These are phyloP conservation scores for Leucophenga varia DNA, from an alignment of 1,140 invertebrate species.

Conservation along the genomic window DNA sequence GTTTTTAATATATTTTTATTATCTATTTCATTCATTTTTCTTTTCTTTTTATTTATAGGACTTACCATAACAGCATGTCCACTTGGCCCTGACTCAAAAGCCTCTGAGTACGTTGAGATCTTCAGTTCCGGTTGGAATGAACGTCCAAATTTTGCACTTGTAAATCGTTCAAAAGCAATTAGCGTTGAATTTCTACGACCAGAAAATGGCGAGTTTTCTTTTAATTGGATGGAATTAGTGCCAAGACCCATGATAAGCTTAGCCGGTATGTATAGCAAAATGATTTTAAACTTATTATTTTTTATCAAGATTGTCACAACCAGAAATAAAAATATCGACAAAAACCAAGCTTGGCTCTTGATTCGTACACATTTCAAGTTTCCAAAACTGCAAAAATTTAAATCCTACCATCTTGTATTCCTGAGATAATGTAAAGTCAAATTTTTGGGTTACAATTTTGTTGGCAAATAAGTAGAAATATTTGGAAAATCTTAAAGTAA, in stretches of 20 bases:
- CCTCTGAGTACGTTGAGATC: slow-evolving; percentile 62
- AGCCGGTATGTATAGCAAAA: slow-evolving; percentile 28
- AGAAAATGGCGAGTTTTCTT: slow-evolving; percentile 71
- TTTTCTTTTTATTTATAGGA: too few relatives aligned
- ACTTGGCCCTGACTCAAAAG: slow-evolving; percentile 41
- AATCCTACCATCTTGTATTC: too few relatives aligned
- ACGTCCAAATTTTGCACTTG: slow-evolving; percentile 48
- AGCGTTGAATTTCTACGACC: slow-evolving; percentile 76
- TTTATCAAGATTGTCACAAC: too few relatives aligned
- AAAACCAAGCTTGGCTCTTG: too few relatives aligned
- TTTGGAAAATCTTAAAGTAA: too few relatives aligned
- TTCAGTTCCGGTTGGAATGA: slow-evolving; percentile 81
- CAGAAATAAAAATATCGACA: too few relatives aligned
- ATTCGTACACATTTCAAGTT: too few relatives aligned
- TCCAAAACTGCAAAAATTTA: too few relatives aligned
- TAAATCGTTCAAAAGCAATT: slow-evolving; percentile 65
- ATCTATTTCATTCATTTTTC: not conserved
- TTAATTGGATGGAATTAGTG: slow-evolving; percentile 82
- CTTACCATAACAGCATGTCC: slow-evolving; percentile 53
- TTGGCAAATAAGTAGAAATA: too few relatives aligned
- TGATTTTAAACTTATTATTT: not conserved
- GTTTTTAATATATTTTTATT: not conserved
- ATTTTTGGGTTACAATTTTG: too few relatives aligned
- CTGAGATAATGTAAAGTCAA: too few relatives aligned
- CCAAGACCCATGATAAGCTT: slow-evolving; percentile 60